These are phyloP conservation scores for Chionodraco myersi DNA, from an alignment of 2,113 vertebrate species.

Conservation along the genomic window DNA sequence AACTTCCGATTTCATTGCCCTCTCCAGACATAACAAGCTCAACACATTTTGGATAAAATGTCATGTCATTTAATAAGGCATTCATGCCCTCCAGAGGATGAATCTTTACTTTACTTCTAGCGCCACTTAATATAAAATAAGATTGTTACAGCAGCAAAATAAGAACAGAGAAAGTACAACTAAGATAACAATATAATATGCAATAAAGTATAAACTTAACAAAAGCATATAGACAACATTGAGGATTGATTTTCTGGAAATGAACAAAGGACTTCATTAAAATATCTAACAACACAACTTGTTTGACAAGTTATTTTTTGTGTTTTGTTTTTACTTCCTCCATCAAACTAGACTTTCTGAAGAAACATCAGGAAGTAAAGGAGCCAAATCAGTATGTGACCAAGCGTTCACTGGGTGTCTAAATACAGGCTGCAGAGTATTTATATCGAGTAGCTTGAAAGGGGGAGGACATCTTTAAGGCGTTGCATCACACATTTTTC, in stretches of 20 bases:
- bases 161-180: too few relatives aligned
- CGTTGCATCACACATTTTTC: too few relatives aligned
- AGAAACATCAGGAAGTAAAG: background rate
- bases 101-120: too few relatives aligned
- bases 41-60: background rate
- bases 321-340: background rate
- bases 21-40: background rate
- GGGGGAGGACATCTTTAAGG: background rate
- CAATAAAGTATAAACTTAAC: background rate
- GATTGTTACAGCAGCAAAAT: too few relatives aligned
- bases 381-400: background rate
- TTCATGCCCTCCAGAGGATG: background rate
- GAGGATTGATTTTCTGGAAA: too few relatives aligned
- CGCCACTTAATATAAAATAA: too few relatives aligned
- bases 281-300: too few relatives aligned
- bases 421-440: background rate
- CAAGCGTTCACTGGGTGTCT: background rate
- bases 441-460: background rate
- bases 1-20: too few relatives aligned
- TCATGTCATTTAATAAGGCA: background rate
- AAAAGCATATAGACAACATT: background rate
- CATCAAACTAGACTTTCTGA: background rate
- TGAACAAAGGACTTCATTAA: too few relatives aligned
- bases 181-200: background rate
- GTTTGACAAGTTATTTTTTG: background rate